phyloP scores from a whole-genome alignment of 2,113 vertebrate species.

The Eptesicus fuscus region DNA sequence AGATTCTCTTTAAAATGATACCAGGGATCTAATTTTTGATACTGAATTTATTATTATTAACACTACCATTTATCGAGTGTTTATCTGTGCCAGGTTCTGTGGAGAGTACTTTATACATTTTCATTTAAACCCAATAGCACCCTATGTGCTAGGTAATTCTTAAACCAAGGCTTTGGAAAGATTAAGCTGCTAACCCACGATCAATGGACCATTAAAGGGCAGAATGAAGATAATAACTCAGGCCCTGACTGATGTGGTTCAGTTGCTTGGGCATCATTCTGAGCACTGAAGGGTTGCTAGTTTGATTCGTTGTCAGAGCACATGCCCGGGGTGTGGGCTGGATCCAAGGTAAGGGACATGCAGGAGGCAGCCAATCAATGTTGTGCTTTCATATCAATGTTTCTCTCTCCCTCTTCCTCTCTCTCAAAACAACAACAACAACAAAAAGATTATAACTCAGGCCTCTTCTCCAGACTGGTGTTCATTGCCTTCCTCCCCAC shows the following conservation, averaged over 20 bases:
- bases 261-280: neutral
- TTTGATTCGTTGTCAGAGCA: neutral
- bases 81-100: neutral
- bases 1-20: constrained; percentile 42
- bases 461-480: neutral
- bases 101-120: constrained; percentile 10
- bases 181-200: neutral
- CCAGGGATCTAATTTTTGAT: constrained; percentile 27
- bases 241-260: neutral
- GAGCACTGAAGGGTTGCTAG: neutral
- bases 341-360: neutral
- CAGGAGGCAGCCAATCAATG: neutral
- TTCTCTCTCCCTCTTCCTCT: neutral
- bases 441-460: neutral
- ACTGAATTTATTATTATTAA: constrained; percentile 47
- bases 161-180: constrained; percentile 23
- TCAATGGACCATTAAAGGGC: neutral
- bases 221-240: neutral
- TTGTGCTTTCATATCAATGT: neutral
- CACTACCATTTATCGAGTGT: constrained; percentile 23
- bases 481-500: neutral
- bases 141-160: neutral
- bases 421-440: neutral
- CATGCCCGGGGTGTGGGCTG: neutral
- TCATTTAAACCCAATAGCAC: neutral